These are phyloP conservation scores for Mesorhabditis spiculigera DNA, from an alignment of 2,888 invertebrate species.

Conservation along the genomic window DNA sequence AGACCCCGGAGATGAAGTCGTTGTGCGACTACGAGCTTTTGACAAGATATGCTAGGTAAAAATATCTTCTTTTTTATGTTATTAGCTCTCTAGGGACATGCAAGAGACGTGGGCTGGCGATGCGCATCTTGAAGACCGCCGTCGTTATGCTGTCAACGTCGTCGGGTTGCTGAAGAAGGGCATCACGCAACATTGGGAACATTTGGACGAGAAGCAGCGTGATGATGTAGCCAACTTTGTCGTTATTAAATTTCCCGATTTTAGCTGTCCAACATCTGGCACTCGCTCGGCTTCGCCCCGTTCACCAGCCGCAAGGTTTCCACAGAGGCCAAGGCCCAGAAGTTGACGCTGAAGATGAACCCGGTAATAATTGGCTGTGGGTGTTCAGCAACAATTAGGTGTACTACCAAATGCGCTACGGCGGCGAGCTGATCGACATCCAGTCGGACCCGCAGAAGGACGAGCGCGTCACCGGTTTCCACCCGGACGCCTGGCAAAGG, in stretches of 20 bases:
- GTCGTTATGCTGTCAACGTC: slow-evolving; percentile 40
- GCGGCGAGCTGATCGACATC: slow-evolving; percentile 54
- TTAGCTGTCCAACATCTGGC: slow-evolving; percentile 48
- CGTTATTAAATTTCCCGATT: background rate
- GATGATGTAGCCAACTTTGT: slow-evolving; percentile 12
- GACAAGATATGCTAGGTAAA: slow-evolving; percentile 28
- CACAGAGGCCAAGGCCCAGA: slow-evolving; percentile 36
- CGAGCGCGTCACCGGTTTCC: slow-evolving; percentile 52
- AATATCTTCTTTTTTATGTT: background rate
- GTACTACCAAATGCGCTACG: slow-evolving; percentile 44
- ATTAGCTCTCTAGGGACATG: too few species aligned
- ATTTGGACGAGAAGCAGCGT: slow-evolving; percentile 47
- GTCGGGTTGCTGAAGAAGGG: slow-evolving; percentile 49
- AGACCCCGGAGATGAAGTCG: slow-evolving; percentile 52
- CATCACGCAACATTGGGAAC: slow-evolving; percentile 43
- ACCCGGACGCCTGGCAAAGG: slow-evolving; percentile 60
- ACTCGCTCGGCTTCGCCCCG: slow-evolving; percentile 49
- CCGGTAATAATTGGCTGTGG: slow-evolving; percentile 20
- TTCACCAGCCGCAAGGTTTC: slow-evolving; percentile 37
- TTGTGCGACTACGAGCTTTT: slow-evolving; percentile 46
- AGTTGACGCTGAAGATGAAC: slow-evolving; percentile 49
- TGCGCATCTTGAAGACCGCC: slow-evolving; percentile 18
- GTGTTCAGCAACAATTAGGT: slow-evolving; percentile 12
- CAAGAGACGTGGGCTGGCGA: too few species aligned
- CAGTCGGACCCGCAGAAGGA: slow-evolving; percentile 49